Percentiles rank a stretch among this genome's conserved stretches.
Conservation (phyloP, 2,797 vertebrate genomes). For the Microcaecilia unicolor region DNA sequence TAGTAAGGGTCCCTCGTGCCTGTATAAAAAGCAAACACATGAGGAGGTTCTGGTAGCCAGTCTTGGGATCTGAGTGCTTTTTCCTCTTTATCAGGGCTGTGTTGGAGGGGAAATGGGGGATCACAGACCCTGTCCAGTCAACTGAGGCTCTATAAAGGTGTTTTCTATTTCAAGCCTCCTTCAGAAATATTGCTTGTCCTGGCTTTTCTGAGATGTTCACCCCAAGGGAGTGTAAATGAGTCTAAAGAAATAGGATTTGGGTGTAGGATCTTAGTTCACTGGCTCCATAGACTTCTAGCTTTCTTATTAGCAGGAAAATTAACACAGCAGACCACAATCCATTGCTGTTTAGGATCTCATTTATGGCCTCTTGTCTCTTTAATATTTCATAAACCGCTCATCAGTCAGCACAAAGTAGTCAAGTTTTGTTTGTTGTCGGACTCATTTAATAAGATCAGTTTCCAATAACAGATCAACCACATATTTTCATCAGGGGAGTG, state of each 20-base stretch:
- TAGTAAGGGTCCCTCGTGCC: too few species aligned
- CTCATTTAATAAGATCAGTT: constrained; percentile 15
- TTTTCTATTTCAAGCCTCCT: too few species aligned
- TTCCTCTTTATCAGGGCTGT: too few species aligned
- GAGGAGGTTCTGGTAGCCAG: too few species aligned
- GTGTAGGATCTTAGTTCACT: background rate
- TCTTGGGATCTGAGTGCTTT: too few species aligned
- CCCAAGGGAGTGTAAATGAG: background rate
- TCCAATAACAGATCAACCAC: constrained; percentile 8
- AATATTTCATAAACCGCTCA: constrained; percentile 29
- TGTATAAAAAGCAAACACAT: too few species aligned
- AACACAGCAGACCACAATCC: background rate
- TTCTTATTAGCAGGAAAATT: background rate
- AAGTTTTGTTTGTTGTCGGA: constrained; percentile 21
- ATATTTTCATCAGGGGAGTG: constrained; percentile 20
- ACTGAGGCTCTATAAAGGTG: background rate
- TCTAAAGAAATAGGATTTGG: background rate
- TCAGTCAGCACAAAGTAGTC: constrained; percentile 9
- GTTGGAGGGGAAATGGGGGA: background rate
- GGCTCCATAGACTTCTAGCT: constrained; percentile 3
- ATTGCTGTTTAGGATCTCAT: background rate
- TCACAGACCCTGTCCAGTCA: constrained; percentile 1
- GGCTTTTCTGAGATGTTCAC: background rate
- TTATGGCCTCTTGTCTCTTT: constrained; percentile 16
- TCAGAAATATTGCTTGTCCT: constrained; percentile 1